Percentiles rank a stretch among this genome's conserved stretches.
Evolutionary conservation across 2,113 vertebrate species (phyloP).

Genomic region (Tragelaphus scriptus): DNA sequence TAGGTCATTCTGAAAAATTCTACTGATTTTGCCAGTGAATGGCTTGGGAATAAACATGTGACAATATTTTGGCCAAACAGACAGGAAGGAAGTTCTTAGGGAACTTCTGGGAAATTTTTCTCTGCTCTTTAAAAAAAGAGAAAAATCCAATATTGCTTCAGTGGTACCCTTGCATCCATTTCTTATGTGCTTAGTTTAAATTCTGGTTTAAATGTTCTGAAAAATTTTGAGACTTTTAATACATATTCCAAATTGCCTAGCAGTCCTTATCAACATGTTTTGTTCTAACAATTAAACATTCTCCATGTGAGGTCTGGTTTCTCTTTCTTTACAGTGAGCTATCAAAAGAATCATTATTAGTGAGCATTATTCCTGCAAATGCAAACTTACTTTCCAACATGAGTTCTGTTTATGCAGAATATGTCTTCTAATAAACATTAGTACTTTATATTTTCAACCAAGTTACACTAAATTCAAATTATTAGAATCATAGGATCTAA

Average conservation of each 20-base stretch:
- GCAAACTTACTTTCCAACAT: background rate
- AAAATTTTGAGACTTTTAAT: background rate
- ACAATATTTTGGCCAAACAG: background rate
- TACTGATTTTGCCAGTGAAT: background rate
- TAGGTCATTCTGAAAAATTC: background rate
- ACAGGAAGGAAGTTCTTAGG: background rate
- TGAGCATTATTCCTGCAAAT: background rate
- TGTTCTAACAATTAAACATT: background rate
- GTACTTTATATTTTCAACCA: background rate
- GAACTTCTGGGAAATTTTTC: background rate
- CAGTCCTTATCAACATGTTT: background rate
- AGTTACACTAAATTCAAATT: background rate
- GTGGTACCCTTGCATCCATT: background rate
- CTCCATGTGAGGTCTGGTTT: background rate
- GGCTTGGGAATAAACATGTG: background rate
- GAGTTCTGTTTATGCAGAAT: background rate
- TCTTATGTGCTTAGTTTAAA: background rate
- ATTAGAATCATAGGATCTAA: background rate
- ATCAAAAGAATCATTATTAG: background rate
- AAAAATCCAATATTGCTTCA: background rate
- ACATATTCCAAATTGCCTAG: background rate
- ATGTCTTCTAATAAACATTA: background rate
- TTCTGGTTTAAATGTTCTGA: background rate
- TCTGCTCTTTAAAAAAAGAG: background rate
- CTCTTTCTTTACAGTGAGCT: background rate